A percentile compares a stretch with the other conserved stretches of the same genome.
Evolutionary conservation across 37 sponge, comb jelly and placozoan species (phyloP).

Genomic region (Lycopodina hypogea): DNA sequence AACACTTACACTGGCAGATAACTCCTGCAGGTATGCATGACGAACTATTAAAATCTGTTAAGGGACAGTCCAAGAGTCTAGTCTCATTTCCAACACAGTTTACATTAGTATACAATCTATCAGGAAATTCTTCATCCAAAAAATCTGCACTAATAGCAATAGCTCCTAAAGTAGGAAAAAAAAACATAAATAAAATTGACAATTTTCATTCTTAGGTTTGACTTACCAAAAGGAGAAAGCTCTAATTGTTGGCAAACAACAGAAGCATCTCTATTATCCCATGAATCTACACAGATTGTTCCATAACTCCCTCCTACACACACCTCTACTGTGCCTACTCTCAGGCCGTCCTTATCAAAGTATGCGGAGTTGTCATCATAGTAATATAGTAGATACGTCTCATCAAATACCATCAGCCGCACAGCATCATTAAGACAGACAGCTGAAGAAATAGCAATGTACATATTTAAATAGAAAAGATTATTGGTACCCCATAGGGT

Average conservation of each 20-base stretch:
- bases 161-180: slow-evolving; percentile 3
- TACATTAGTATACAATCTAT: not conserved
- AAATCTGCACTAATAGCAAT: slow-evolving; percentile 19
- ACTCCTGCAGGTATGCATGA: slow-evolving; percentile 10
- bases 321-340: slow-evolving; percentile 41
- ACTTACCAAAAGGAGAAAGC: slow-evolving; percentile 36
- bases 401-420: slow-evolving; percentile 17
- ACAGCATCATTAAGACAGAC: slow-evolving; percentile 11
- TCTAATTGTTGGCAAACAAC: slow-evolving; percentile 36
- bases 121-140: not conserved
- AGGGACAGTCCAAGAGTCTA: too few species aligned
- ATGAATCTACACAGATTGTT: slow-evolving; percentile 23
- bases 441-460: not conserved
- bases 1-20: slow-evolving; percentile 27
- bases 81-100: too few species aligned
- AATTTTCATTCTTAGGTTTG: not conserved
- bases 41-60: not conserved
- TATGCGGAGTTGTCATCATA: slow-evolving; percentile 12
- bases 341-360: slow-evolving; percentile 36
- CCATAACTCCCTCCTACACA: slow-evolving; percentile 38
- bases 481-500: not conserved
- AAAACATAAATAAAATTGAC: not conserved
- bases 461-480: not conserved
- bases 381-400: slow-evolving; percentile 7
- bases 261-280: slow-evolving; percentile 39